Evolutionary conservation across 2,113 vertebrate genomes (phyloP), one percentile per base, ranked within the genome.

Genomic region (Thalassoma bifasciatum): DNA sequence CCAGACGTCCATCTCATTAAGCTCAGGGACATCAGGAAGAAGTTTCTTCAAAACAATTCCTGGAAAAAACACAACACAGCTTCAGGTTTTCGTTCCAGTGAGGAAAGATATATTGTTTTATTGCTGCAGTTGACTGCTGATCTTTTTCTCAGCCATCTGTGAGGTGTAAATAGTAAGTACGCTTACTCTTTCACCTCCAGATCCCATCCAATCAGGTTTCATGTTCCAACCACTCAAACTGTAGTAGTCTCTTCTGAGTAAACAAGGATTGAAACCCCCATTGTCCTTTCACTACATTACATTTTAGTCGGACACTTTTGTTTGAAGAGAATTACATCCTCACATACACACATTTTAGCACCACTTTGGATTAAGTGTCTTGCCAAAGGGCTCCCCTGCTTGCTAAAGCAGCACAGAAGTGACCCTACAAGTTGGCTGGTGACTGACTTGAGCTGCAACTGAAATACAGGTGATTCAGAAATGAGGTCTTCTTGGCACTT

Each of bases 1-100:
- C 61, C 49, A 61, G 59, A 70, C 59, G 44, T 66, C 19, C 42
- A 42, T 56, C 46, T 70, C 2, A 1, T 50, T 30, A 36, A 24
- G n/a, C 9, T 60, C 2, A 38, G 40, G 19, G 47, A 50, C 11
- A 51, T 42, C 9, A 23, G 23, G 52, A 38, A 44, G 38, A 54
- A 21, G 44, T 46, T 17, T 21, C 59, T 30, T 56, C 23, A 40
- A 40, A 13, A 40, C 38, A 40, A 30, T 30, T 30, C 3, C 30
- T 30, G 30, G 6, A 30, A 30, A 30, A 3, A 40, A 40, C 2
- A 40, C 10, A 40, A 11, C 12, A 10, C 38, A 40, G 12, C 38
- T 40, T 40, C 38, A 40, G 38, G 38, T 40, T 40, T 2, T 13
- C 8, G 12, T 10, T 40, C 38, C 9, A 40, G 2, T 40, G 10